phyloP scores from a whole-genome alignment of 2,113 vertebrate species.

The Xiphophorus hellerii region DNA sequence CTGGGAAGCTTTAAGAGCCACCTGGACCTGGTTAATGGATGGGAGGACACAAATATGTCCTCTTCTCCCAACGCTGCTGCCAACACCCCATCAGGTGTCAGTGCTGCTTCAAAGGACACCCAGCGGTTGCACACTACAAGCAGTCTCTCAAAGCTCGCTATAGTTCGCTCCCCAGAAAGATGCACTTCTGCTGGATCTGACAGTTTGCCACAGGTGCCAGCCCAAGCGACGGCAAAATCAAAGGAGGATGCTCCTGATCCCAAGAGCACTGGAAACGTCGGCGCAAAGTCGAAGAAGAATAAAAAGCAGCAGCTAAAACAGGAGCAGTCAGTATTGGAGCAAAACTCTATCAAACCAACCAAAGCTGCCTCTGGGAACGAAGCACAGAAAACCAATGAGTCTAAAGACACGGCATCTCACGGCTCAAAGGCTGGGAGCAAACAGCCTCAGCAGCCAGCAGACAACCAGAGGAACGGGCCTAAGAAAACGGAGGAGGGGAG shows the following conservation, averaged over 20 bases:
- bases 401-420: slow-evolving; percentile 53
- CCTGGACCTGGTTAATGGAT: slow-evolving; percentile 82
- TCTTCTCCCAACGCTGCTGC: slow-evolving; percentile 51
- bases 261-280: slow-evolving; percentile 66
- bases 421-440: slow-evolving; percentile 67
- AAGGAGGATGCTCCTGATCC: slow-evolving; percentile 76
- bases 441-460: slow-evolving; percentile 62
- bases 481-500: slow-evolving; percentile 74
- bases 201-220: slow-evolving; percentile 62
- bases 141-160: slow-evolving; percentile 92
- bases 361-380: slow-evolving; percentile 75
- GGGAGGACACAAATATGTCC: slow-evolving; percentile 67
- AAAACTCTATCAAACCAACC: slow-evolving; percentile 72
- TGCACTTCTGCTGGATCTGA: slow-evolving; percentile 69
- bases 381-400: slow-evolving; percentile 76
- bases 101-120: slow-evolving; percentile 78
- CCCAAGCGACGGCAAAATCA: slow-evolving; percentile 70
- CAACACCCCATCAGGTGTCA: slow-evolving; percentile 33
- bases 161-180: slow-evolving; percentile 88
- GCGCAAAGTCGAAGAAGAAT: slow-evolving; percentile 85
- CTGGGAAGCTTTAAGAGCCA: slow-evolving; percentile 88
- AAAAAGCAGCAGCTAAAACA: slow-evolving; percentile 85
- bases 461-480: slow-evolving; percentile 65
- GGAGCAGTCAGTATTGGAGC: slow-evolving; percentile 72
- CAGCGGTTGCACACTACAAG: slow-evolving; percentile 88